A percentile compares a stretch with the other conserved stretches of the same genome.
Evolutionary conservation across 2,113 vertebrate species (phyloP).

Genomic region (Sinocyclocheilus maitianheensis): DNA sequence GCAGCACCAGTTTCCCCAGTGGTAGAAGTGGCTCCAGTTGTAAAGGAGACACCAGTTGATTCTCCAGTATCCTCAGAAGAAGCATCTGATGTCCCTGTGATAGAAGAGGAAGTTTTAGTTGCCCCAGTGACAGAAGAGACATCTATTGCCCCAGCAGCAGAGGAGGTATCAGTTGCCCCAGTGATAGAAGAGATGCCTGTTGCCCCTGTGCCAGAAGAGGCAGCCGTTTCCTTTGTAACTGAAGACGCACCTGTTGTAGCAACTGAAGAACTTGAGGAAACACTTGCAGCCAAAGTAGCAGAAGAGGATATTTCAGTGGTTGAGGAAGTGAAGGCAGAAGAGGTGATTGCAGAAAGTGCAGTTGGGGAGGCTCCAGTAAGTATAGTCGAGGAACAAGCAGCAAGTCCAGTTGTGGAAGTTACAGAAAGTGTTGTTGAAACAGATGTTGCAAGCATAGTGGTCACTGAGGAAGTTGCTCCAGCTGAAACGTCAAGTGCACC

Average conservation of each 20-base stretch:
- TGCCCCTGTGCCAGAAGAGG: background rate
- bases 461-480: slow-evolving; percentile 1
- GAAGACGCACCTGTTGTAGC: slow-evolving; percentile 4
- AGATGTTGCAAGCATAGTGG: background rate
- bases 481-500: slow-evolving; percentile 18
- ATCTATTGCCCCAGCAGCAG: background rate
- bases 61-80: background rate
- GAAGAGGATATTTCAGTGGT: background rate
- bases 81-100: background rate
- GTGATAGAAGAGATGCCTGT: background rate
- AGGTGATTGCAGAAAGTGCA: slow-evolving; percentile 11
- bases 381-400: background rate
- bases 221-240: background rate
- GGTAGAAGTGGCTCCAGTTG: background rate
- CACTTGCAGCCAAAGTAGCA: background rate
- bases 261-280: background rate
- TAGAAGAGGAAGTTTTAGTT: background rate
- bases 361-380: background rate
- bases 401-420: slow-evolving; percentile 24
- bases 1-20: background rate
- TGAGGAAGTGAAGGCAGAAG: slow-evolving; percentile 4
- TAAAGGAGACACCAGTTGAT: background rate
- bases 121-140: background rate
- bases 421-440: slow-evolving; percentile 4
- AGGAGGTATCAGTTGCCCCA: background rate